A percentile compares a stretch with the other conserved stretches of the same genome.
These are phyloP conservation scores for Lampris megalopsis DNA, from an alignment of 2,113 vertebrate species.

Conservation along the genomic window DNA sequence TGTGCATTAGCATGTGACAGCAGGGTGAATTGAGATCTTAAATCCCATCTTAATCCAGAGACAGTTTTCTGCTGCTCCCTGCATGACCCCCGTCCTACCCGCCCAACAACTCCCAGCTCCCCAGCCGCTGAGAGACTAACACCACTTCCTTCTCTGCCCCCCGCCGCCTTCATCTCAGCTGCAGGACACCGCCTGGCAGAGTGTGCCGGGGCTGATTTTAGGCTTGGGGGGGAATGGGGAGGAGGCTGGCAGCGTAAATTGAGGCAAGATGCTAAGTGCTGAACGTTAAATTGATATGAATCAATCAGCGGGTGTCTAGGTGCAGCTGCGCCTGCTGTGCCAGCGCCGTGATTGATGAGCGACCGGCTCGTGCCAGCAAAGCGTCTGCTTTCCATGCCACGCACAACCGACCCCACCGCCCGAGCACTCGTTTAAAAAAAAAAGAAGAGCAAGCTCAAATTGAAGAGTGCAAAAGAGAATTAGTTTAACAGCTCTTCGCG, in stretches of 20 bases:
- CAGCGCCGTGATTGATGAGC: conserved; percentile 76
- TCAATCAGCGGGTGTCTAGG: conserved; percentile 75
- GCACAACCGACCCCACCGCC: conserved; percentile 21
- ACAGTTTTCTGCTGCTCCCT: conserved; percentile 35
- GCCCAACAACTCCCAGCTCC: background rate
- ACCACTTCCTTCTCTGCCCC: conserved; percentile 7
- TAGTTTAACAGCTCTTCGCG: conserved; percentile 24
- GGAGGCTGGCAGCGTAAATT: conserved; percentile 61
- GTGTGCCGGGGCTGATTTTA: conserved; percentile 30
- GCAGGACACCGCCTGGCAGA: conserved; percentile 7
- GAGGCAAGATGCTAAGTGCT: conserved; percentile 78
- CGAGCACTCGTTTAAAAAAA: background rate
- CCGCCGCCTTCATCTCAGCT: background rate
- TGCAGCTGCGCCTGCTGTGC: conserved; percentile 75
- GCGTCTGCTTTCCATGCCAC: conserved; percentile 46
- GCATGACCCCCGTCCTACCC: conserved; percentile 1
- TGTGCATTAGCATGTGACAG: background rate
- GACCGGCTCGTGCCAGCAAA: conserved; percentile 59
- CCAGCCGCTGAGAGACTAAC: background rate
- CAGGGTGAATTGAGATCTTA: conserved; percentile 51
- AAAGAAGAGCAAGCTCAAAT: background rate
- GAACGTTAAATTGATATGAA: conserved; percentile 78
- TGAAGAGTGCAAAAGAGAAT: background rate
- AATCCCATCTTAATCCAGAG: conserved; percentile 67
- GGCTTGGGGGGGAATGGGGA: conserved; percentile 2